Base-by-base conservation (phyloP, 2,888 invertebrate species). In the Nesidiocoris tenuis region DNA sequence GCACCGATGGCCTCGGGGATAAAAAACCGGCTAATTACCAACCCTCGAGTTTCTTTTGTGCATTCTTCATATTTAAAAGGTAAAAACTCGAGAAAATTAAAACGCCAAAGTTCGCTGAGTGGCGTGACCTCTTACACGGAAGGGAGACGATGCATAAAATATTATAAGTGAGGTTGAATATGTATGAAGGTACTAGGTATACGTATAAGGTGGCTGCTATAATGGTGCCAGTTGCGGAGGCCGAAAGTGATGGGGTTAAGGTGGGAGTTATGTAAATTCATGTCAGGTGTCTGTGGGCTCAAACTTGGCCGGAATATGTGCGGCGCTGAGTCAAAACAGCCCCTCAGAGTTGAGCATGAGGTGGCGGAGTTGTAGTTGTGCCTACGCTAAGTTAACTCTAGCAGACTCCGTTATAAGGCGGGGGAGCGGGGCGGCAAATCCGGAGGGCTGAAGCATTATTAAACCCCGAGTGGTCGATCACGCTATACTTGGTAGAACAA, bases 141-240 rank as follows among this genome's bases (percentile, higher is more conserved):
- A 65, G 65, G 25, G 65, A 65, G 65, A 39, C 65, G 65, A 65
- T 39, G 25, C 65, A 65, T 65, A 39, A 65, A 65, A 65, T 65
- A 65, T 65, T 65, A 65, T 65, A 65, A 65, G 65, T 65, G 65
- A 25, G 65, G 24, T 65, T 65, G 65, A 65, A 65, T 65, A 65
- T 65, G 65, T 39, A 65, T 65, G 65, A 65, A 25, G 18, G 65
- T 23, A 39, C 5, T 39, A 39, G 5, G 39, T 39, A 39, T 39
- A 39, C 39, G 39, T 39, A 39, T 39, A 39, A 39, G 39, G 39
- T 12, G 39, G 39, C 5, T 39, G 39, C 39, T 39, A 3, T 39
- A 39, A 39, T 39, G 39, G 3, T 39, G 39, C 5, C 39, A 3
- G 39, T 39, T 7, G 39, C 12, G n/a, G n/a, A n/a, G n/a, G n/a